Base-by-base conservation (phyloP, 2,797 vertebrate genomes). In the Cyclopterus lumpus region DNA sequence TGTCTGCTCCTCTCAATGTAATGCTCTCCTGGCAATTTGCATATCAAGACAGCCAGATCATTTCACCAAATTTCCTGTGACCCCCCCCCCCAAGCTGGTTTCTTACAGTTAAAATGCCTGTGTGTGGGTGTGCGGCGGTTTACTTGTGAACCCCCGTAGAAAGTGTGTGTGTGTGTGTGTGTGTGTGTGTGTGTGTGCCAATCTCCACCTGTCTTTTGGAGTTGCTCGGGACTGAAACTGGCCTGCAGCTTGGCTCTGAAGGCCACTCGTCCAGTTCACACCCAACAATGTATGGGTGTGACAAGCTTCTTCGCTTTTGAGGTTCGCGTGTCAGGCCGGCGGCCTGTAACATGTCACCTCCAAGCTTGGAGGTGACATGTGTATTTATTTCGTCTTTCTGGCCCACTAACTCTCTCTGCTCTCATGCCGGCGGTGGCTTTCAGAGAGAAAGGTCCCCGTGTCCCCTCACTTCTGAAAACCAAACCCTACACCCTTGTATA, bases 211-310 rank as follows among this genome's bases (percentile, higher is more conserved):
- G 69, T 79, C 79, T 48, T 48, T 71, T 36, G 59, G 49, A 59
- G 46, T 3, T 4, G 83, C 10, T 10, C 65, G 26, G 26, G 42
- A 36, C 24, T 76, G 62, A 59, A 51, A 63, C n/a, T 18, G 57
- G 51, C 67, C 67, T 32, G 60, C 60, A 28, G 84, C 63, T 28
- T 18, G 38, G 30, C 46, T 80, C 63, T 34, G 68, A 70, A 77
- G 71, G 59, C 75, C 86, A 80, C 71, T 88, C 75, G 84, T 81
- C 81, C 84, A 80, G 55, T n/a, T n/a, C n/a, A n/a, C n/a, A n/a
- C n/a, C n/a, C n/a, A n/a, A n/a, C n/a, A n/a, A 28, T 28, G 26
- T 28, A 67, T 77, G 75, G 81, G 61, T 67, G 42, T 84, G 87
- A 90, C 82, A 83, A 75, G 73, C 72, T 73, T 83, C 83, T 79